Evolutionary conservation across 2,888 invertebrate genomes (phyloP).

Genomic region (Ashinkailepas kermadecensis): DNA sequence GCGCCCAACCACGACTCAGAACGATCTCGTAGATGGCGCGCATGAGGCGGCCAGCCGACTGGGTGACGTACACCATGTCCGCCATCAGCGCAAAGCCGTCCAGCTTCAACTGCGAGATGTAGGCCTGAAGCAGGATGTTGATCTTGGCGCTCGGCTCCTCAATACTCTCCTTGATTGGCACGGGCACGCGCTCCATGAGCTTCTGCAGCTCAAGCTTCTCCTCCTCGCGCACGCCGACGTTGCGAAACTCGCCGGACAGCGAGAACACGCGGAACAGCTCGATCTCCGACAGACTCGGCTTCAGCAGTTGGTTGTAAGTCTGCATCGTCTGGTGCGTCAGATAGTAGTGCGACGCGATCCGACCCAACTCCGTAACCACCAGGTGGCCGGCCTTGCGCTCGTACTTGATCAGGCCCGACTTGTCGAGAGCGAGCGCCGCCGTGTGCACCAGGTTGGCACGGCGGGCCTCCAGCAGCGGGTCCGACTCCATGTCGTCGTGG

Average conservation of each 20-base stretch:
- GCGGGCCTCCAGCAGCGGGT: constrained; percentile 76
- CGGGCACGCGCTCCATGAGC: constrained; percentile 90
- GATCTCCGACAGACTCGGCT: constrained; percentile 94
- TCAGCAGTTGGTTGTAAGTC: constrained; percentile 90
- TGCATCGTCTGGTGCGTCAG: constrained; percentile 95
- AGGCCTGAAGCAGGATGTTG: constrained; percentile 90
- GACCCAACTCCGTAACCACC: constrained; percentile 52
- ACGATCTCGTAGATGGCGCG: constrained; percentile 95
- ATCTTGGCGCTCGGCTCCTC: constrained; percentile 97
- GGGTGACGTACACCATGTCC: constrained; percentile 98
- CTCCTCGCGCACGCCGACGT: constrained; percentile 87
- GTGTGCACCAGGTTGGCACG: constrained; percentile 93
- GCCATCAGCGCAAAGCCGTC: constrained; percentile 98
- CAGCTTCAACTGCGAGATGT: constrained; percentile 94
- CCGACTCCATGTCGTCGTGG: constrained; percentile 67
- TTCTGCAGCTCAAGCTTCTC: constrained; percentile 95
- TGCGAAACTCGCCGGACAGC: constrained; percentile 88
- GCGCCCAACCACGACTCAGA: constrained; percentile 86
- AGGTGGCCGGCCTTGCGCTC: constrained; percentile 86
- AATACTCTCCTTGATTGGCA: constrained; percentile 81
- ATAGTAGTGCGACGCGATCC: constrained; percentile 98
- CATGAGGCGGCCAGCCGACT: constrained; percentile 89
- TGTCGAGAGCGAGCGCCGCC: constrained; percentile 80
- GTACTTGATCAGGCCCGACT: constrained; percentile 90
- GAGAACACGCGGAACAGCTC: constrained; percentile 98